Conservation (phyloP, 2,797 vertebrate genomes). For the Ptychadena robeensis region DNA sequence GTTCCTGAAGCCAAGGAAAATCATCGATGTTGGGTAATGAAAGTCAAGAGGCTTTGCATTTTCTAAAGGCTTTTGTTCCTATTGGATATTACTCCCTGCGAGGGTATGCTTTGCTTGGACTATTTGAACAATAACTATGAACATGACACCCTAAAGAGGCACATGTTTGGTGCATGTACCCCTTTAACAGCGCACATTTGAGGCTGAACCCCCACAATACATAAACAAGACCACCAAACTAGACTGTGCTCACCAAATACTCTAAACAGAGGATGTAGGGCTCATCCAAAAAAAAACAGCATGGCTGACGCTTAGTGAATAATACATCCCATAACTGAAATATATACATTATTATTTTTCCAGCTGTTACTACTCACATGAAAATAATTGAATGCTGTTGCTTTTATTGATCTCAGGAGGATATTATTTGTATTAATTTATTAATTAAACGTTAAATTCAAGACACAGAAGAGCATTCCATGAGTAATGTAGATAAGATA, state of each 20-base stretch:
- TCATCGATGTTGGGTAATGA: too few relatives aligned
- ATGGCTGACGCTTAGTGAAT: neutral
- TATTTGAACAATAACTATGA: too few relatives aligned
- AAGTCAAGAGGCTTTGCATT: too few relatives aligned
- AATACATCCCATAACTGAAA: neutral
- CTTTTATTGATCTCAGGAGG: neutral
- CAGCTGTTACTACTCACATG: neutral
- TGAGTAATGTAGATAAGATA: neutral
- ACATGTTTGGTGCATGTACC: too few relatives aligned
- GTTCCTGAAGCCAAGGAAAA: too few relatives aligned
- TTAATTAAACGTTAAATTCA: neutral
- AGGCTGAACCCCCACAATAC: too few relatives aligned
- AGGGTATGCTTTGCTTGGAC: too few relatives aligned
- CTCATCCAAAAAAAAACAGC: neutral
- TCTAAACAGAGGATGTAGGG: neutral
- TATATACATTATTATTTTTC: neutral
- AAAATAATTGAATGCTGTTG: neutral
- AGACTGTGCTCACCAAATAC: too few relatives aligned
- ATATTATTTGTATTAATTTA: neutral
- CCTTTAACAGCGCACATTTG: too few relatives aligned
- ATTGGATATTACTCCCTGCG: too few relatives aligned
- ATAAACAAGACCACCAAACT: neutral
- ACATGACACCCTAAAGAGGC: too few relatives aligned
- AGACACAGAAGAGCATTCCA: constrained; percentile 3
- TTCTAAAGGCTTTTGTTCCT: too few relatives aligned